Percentiles rank a stretch among this genome's conserved stretches.
Conservation (phyloP, 2,113 vertebrate species). For the Macrotus californicus region DNA sequence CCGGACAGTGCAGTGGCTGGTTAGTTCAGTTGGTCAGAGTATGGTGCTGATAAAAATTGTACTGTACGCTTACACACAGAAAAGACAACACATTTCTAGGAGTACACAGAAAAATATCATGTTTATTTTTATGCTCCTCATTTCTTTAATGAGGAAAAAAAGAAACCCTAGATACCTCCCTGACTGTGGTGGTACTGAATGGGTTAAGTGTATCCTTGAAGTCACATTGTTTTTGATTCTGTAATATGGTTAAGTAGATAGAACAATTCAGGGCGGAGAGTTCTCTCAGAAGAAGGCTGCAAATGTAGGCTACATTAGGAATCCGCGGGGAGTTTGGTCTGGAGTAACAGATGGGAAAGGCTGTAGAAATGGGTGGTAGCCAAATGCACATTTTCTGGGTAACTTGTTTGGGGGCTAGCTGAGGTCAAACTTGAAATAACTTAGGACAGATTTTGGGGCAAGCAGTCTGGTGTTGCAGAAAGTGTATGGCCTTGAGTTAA, state of each 20-base stretch:
- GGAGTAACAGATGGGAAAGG: not conserved
- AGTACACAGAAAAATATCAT: not conserved
- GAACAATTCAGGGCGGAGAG: not conserved
- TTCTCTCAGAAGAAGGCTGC: not conserved
- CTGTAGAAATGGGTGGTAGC: not conserved
- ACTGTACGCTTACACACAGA: not conserved
- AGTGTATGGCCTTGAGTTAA: not conserved
- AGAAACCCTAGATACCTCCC: not conserved
- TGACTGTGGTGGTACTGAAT: not conserved
- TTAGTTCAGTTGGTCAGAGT: not conserved
- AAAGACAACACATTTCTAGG: not conserved
- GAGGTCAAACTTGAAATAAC: constrained; percentile 12
- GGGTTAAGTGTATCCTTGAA: not conserved
- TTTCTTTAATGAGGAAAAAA: not conserved
- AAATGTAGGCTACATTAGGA: constrained; percentile 6
- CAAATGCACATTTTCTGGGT: not conserved
- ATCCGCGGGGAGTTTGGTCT: not conserved
- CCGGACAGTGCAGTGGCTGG: not conserved
- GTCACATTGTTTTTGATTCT: not conserved
- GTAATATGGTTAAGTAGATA: not conserved
- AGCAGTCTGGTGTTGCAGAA: not conserved
- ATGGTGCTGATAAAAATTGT: not conserved
- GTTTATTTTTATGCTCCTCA: not conserved
- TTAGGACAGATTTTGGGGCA: not conserved
- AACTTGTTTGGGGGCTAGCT: not conserved